Conservation (phyloP, 2,113 vertebrate species). For the Gymnocephalus cernua region DNA sequence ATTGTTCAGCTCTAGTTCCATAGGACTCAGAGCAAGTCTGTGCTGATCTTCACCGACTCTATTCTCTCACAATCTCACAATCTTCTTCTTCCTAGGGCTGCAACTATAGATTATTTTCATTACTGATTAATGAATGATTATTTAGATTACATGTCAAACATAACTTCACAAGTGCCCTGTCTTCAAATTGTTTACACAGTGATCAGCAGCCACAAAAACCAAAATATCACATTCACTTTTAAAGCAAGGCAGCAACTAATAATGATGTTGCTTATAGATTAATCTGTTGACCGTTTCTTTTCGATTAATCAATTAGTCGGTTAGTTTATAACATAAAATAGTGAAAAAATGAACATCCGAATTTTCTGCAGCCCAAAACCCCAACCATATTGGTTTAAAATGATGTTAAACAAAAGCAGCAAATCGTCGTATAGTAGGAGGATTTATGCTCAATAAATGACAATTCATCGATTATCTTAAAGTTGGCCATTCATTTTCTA, state of each 20-base stretch:
- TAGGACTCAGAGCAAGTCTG: not conserved
- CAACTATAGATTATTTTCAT: not conserved
- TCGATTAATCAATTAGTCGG: not conserved
- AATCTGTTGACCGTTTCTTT: not conserved
- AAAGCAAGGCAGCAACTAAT: not conserved
- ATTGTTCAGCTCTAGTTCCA: not conserved
- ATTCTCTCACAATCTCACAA: not conserved
- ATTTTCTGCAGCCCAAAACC: not conserved
- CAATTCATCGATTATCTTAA: not conserved
- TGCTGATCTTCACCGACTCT: not conserved
- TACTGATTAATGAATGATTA: conserved; percentile 15
- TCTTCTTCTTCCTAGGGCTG: not conserved
- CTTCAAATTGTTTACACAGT: not conserved
- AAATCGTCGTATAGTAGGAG: not conserved
- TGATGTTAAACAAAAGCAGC: not conserved
- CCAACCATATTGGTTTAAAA: not conserved
- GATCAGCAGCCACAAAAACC: not conserved
- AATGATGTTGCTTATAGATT: not conserved
- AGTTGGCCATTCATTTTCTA: not conserved
- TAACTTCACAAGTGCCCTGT: not conserved
- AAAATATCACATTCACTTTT: not conserved
- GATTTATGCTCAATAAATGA: not conserved
- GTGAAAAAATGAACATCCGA: not conserved
- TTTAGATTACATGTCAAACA: conserved; percentile 3
- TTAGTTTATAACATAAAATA: not conserved